These are phyloP conservation scores for Pentalonia nigronervosa DNA, from an alignment of 1,140 invertebrate species.

Conservation along the genomic window DNA sequence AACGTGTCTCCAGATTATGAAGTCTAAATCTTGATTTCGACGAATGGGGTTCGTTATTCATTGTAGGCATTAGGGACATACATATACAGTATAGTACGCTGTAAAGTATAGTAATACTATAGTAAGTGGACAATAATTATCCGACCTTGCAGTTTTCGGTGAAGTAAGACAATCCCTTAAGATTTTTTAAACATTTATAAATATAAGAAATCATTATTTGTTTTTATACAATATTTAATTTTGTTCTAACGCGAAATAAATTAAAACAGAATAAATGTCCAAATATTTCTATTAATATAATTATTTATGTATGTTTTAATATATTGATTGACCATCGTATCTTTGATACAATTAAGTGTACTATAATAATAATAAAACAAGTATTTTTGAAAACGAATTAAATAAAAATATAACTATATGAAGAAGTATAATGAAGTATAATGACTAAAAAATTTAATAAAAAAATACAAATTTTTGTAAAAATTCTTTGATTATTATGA, in stretches of 20 bases:
- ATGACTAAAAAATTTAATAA: not conserved
- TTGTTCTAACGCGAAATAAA: not conserved
- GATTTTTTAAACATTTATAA: too few species aligned
- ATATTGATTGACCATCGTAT: not conserved
- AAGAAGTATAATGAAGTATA: not conserved
- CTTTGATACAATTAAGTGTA: not conserved
- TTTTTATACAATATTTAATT: not conserved
- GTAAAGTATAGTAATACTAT: too few species aligned
- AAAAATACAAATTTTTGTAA: not conserved
- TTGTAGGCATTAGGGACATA: too few species aligned
- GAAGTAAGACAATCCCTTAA: too few species aligned
- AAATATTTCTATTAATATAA: not conserved
- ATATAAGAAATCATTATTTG: not conserved
- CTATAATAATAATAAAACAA: not conserved
- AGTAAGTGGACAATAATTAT: too few species aligned
- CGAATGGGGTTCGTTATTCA: too few species aligned
- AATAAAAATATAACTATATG: not conserved
- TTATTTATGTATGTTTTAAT: not conserved
- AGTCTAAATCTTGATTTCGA: too few species aligned
- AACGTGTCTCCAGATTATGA: too few species aligned
- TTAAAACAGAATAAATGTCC: not conserved
- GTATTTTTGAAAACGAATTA: not conserved
- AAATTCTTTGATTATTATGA: not conserved
- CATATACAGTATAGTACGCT: too few species aligned
- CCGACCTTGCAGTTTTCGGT: too few species aligned